Conservation (phyloP, 2,797 vertebrate species). For the Notolepis coatsorum region DNA sequence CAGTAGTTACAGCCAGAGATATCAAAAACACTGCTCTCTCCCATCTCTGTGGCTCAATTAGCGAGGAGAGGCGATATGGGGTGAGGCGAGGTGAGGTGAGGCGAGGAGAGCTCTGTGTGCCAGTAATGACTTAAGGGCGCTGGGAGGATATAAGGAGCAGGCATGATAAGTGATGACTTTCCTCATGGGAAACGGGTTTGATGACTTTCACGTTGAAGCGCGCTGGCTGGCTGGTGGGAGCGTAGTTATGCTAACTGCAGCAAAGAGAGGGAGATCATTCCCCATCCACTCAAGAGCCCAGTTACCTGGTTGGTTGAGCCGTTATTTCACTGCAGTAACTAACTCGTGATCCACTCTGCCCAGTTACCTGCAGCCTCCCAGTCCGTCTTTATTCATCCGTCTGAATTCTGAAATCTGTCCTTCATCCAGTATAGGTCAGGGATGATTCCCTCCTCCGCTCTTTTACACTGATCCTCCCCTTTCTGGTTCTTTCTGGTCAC, state of each 20-base stretch:
- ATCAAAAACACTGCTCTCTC: slow-evolving; percentile 60
- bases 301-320: slow-evolving; percentile 3
- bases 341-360: slow-evolving; percentile 24
- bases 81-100: slow-evolving; percentile 44
- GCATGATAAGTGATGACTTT: slow-evolving; percentile 71
- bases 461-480: neutral
- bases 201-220: slow-evolving; percentile 62
- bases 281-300: no score
- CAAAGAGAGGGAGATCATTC: no score
- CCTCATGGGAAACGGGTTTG: slow-evolving; percentile 66
- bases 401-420: slow-evolving; percentile 2
- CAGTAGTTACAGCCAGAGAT: slow-evolving; percentile 43
- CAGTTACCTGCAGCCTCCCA: slow-evolving; percentile 18
- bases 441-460: neutral
- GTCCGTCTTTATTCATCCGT: slow-evolving; percentile 4
- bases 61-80: slow-evolving; percentile 36
- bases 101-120: slow-evolving; percentile 48
- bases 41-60: slow-evolving; percentile 26
- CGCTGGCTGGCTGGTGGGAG: slow-evolving; percentile 29
- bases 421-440: slow-evolving; percentile 14
- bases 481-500: neutral
- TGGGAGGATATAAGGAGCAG: slow-evolving; percentile 69
- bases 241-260: no score
- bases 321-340: slow-evolving; percentile 58
- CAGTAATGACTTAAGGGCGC: slow-evolving; percentile 71